phyloP scores from a whole-genome alignment of 2,797 vertebrate species.

The Enteromius thamalakanensis region DNA sequence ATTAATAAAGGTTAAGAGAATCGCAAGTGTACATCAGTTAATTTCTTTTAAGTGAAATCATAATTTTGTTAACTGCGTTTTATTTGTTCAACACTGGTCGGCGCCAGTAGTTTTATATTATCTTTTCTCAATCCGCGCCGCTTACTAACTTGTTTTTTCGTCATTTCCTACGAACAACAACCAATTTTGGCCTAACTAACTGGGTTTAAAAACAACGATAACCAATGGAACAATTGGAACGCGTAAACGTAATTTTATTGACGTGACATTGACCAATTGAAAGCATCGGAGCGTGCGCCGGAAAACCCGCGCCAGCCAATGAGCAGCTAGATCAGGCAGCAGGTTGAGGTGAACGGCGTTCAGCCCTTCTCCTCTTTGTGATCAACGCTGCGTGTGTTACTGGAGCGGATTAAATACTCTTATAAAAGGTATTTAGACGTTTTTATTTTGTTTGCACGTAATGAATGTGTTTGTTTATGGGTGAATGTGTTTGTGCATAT shows the following conservation, averaged over 20 bases:
- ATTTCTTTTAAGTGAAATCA: not conserved
- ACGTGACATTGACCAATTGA: constrained; percentile 22
- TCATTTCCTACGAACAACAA: constrained; percentile 23
- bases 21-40: not conserved
- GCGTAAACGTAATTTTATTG: not conserved
- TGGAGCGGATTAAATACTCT: constrained; percentile 24
- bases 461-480: not conserved
- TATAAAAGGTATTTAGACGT: constrained; percentile 35
- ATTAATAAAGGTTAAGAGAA: not conserved
- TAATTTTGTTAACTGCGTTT: not conserved
- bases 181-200: not conserved
- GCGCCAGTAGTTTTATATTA: not conserved
- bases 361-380: constrained; percentile 57
- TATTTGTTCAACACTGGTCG: not conserved
- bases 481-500: not conserved
- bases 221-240: constrained; percentile 21
- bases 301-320: not conserved
- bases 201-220: constrained; percentile 33
- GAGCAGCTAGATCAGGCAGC: not conserved
- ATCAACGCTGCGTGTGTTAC: constrained; percentile 42
- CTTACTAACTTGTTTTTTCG: constrained; percentile 19
- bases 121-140: not conserved
- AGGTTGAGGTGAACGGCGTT: not conserved
- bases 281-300: not conserved
- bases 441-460: not conserved